phyloP scores from a whole-genome alignment of 1,140 invertebrate species.

The Drosophila auraria region DNA sequence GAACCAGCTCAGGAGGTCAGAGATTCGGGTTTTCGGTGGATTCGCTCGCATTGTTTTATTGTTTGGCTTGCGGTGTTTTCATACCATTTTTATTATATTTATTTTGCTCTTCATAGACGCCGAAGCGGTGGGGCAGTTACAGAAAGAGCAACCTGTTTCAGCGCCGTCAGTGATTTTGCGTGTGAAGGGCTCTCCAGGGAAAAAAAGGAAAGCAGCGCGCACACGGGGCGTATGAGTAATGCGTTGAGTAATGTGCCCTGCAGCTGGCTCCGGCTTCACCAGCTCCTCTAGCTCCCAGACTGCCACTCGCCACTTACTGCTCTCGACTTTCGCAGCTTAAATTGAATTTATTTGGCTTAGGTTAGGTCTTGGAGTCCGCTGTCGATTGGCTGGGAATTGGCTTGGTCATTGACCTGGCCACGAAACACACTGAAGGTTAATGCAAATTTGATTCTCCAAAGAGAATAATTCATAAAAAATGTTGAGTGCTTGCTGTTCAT shows the following conservation, averaged over 20 bases:
- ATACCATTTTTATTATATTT: slow-evolving; percentile 68
- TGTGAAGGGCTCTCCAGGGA: slow-evolving; percentile 43
- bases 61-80: slow-evolving; percentile 42
- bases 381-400: neutral
- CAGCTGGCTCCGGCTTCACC: slow-evolving; percentile 14
- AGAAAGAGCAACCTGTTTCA: slow-evolving; percentile 31
- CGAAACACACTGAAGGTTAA: neutral
- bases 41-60: slow-evolving; percentile 55
- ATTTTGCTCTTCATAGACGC: slow-evolving; percentile 64
- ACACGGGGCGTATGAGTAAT: slow-evolving; percentile 35
- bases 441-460: neutral
- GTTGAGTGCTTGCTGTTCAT: neutral
- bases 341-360: slow-evolving; percentile 21
- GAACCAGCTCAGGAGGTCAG: slow-evolving; percentile 7
- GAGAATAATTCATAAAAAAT: neutral
- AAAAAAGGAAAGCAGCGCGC: neutral
- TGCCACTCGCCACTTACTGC: slow-evolving; percentile 9
- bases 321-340: slow-evolving; percentile 4
- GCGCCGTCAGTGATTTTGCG: slow-evolving; percentile 14
- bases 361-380: slow-evolving; percentile 2
- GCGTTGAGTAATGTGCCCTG: slow-evolving; percentile 35
- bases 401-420: slow-evolving; percentile 1
- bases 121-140: neutral
- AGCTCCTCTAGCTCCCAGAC: neutral
- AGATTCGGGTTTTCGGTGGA: neutral